phyloP scores from a whole-genome alignment of 2,888 invertebrate genomes.

The Xestoiulus laeticollis region DNA sequence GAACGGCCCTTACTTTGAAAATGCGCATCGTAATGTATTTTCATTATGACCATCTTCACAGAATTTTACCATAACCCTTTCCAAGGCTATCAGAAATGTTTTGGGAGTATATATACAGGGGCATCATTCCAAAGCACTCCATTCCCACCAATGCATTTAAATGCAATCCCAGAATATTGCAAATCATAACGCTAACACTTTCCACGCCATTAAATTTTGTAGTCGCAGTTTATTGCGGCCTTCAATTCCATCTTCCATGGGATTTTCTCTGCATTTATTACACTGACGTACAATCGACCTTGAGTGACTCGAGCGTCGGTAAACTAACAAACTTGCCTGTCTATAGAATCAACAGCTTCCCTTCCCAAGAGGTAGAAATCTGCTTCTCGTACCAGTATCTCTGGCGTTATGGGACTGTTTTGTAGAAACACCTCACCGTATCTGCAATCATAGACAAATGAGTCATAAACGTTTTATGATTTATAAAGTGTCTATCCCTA shows the following conservation, averaged over 20 bases:
- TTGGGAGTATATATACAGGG: too few relatives aligned
- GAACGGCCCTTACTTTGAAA: too few relatives aligned
- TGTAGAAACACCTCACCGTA: constrained; percentile 53
- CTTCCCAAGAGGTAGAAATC: constrained; percentile 54
- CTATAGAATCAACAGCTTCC: constrained; percentile 15
- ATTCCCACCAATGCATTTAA: too few relatives aligned
- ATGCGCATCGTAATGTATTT: too few relatives aligned
- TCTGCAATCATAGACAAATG: neutral
- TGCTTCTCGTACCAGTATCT: constrained; percentile 54
- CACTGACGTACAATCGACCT: neutral
- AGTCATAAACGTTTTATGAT: neutral
- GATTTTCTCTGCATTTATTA: too few relatives aligned
- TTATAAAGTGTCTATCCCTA: neutral
- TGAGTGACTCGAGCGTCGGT: neutral
- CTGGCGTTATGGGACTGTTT: constrained; percentile 44
- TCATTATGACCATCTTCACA: too few relatives aligned
- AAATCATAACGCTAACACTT: too few relatives aligned
- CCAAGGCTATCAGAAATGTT: too few relatives aligned
- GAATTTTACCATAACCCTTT: too few relatives aligned
- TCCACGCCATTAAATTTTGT: neutral
- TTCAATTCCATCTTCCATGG: too few relatives aligned
- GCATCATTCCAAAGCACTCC: too few relatives aligned
- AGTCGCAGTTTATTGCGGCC: neutral
- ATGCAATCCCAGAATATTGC: too few relatives aligned
- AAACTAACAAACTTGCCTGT: constrained; percentile 34